Evolutionary conservation across 2,113 vertebrate genomes (phyloP).

Genomic region (Cettia cetti): DNA sequence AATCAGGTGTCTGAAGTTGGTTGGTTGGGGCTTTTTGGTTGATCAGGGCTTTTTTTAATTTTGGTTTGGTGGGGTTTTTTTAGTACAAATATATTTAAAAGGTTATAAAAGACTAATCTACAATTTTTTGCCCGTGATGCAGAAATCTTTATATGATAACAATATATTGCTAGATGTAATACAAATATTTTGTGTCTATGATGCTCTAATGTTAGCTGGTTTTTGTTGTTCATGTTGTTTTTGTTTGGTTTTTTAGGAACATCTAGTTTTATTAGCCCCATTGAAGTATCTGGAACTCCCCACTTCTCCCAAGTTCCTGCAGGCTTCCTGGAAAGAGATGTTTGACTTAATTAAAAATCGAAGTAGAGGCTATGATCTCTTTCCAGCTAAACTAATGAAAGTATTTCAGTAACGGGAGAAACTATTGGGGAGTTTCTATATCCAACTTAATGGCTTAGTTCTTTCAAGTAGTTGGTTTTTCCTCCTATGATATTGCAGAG

Average conservation of each 20-base stretch:
- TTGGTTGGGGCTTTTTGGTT: neutral
- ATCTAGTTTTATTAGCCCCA: neutral
- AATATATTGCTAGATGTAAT: too few species aligned
- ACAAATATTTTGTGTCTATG: neutral
- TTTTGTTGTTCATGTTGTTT: too few species aligned
- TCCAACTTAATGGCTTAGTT: neutral
- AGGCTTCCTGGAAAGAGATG: neutral
- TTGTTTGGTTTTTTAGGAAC: neutral
- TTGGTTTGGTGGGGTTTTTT: rapidly evolving
- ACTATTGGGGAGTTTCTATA: neutral
- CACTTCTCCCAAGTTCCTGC: neutral
- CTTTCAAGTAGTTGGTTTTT: neutral
- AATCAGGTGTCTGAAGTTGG: neutral
- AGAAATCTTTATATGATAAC: neutral
- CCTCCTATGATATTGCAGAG: neutral
- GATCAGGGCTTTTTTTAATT: rapidly evolving
- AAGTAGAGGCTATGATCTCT: neutral
- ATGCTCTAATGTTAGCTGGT: neutral
- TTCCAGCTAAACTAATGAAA: neutral
- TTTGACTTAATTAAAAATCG: neutral
- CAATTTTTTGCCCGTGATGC: neutral
- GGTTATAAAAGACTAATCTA: neutral
- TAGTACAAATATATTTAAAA: neutral
- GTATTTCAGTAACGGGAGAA: neutral
- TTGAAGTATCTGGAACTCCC: neutral